These are phyloP conservation scores for Tetragnatha montana DNA, from an alignment of 2,888 invertebrate species.

Conservation along the genomic window DNA sequence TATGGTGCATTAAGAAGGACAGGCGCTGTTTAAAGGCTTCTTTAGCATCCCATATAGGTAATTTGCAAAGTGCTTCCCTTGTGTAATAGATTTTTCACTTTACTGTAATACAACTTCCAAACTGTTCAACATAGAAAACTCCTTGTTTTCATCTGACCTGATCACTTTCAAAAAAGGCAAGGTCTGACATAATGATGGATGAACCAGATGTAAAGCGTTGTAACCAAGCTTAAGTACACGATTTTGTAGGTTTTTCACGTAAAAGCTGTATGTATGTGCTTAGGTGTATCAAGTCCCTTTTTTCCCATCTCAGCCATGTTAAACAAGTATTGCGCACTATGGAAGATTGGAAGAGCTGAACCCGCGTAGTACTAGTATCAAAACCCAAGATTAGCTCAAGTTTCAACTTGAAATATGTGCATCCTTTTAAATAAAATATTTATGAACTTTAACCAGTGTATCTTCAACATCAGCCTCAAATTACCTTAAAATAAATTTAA, in stretches of 20 bases:
- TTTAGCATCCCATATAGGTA: background rate
- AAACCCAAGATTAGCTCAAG: too few relatives aligned
- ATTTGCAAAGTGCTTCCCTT: background rate
- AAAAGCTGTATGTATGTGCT: background rate
- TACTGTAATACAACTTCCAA: background rate
- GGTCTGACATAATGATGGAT: background rate
- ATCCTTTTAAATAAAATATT: too few relatives aligned
- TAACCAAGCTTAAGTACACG: background rate
- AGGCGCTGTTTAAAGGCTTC: background rate
- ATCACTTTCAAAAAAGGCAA: background rate
- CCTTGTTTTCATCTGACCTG: background rate
- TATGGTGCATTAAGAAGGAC: too few relatives aligned
- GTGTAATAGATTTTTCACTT: background rate
- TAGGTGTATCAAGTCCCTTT: too few relatives aligned
- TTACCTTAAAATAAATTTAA: too few relatives aligned
- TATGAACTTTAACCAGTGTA: too few relatives aligned
- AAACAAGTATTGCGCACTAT: background rate
- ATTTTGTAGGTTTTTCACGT: background rate
- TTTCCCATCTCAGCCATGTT: too few relatives aligned
- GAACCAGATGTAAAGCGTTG: background rate
- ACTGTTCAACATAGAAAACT: background rate
- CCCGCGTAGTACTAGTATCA: too few relatives aligned
- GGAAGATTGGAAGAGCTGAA: background rate
- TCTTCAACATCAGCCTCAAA: too few relatives aligned
- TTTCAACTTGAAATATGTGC: too few relatives aligned